phyloP scores from a whole-genome alignment of 2,797 vertebrate genomes.

The Cyprinella venusta region DNA sequence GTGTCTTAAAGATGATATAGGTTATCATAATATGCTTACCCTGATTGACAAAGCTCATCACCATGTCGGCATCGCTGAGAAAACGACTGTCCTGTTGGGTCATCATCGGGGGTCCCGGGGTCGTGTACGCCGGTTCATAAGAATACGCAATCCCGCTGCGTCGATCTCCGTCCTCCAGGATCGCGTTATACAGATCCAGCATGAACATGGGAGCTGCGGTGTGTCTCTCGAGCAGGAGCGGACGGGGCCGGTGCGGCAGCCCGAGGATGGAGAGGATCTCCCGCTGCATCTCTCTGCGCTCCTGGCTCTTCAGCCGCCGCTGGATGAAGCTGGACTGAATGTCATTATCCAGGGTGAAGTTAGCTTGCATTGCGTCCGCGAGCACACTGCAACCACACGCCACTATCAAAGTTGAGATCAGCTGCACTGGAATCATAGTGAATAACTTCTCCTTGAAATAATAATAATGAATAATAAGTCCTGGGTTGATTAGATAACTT shows the following conservation, averaged over 20 bases:
- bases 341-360: constrained; percentile 87
- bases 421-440: constrained; percentile 14
- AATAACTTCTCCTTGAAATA: background rate
- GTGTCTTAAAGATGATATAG: background rate
- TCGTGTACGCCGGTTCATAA: constrained; percentile 82
- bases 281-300: constrained; percentile 95
- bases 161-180: constrained; percentile 80
- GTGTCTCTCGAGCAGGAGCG: constrained; percentile 86
- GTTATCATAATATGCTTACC: constrained; percentile 81
- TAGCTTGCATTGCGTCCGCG: constrained; percentile 81
- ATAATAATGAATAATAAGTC: background rate
- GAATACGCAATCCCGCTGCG: constrained; percentile 81
- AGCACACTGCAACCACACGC: constrained; percentile 75
- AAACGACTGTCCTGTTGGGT: constrained; percentile 90
- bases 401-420: constrained; percentile 49
- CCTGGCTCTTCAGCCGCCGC: constrained; percentile 89
- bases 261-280: constrained; percentile 98
- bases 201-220: constrained; percentile 96
- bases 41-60: constrained; percentile 97
- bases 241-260: constrained; percentile 91
- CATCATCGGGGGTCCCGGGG: constrained; percentile 81
- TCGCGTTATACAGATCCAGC: constrained; percentile 95
- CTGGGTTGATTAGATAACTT: background rate
- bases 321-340: constrained; percentile 94
- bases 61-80: constrained; percentile 94